Conservation (phyloP, 2,888 invertebrate genomes). For the Scaptomyza cyrtandrae region DNA sequence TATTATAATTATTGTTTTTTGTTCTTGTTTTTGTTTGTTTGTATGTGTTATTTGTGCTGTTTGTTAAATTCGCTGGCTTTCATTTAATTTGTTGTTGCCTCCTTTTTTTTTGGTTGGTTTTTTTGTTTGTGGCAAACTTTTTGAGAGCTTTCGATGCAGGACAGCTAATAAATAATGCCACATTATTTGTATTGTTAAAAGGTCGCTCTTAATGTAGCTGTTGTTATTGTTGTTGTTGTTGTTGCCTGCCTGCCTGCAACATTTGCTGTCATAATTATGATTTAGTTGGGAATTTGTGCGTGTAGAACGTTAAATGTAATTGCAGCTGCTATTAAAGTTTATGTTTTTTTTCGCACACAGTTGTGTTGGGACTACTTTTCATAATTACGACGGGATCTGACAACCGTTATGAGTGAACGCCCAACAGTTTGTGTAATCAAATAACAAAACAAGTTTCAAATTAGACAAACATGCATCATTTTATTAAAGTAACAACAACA, state of each 20-base stretch:
- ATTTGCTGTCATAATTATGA: conserved; percentile 70
- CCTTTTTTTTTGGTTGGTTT: conserved; percentile 8
- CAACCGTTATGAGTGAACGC: too few species aligned
- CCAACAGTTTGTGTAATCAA: background rate
- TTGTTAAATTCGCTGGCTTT: conserved; percentile 30
- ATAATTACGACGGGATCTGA: conserved; percentile 12
- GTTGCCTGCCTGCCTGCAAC: conserved; percentile 42
- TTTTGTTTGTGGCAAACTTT: conserved; percentile 42
- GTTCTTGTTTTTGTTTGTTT: background rate
- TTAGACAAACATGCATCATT: background rate
- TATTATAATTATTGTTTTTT: conserved; percentile 12
- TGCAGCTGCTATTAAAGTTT: conserved; percentile 32
- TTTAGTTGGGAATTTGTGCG: conserved; percentile 58
- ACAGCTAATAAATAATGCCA: conserved; percentile 68
- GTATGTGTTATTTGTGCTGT: conserved; percentile 27
- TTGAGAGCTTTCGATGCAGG: conserved; percentile 41
- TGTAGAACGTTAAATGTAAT: conserved; percentile 38
- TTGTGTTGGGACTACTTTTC: conserved; percentile 25
- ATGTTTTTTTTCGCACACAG: background rate
- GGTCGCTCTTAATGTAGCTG: conserved; percentile 37
- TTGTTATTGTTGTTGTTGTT: conserved; percentile 29
- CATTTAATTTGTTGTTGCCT: background rate
- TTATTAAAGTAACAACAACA: background rate
- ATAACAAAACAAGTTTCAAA: background rate
- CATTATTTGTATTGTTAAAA: conserved; percentile 70